phyloP scores from a whole-genome alignment of 2,888 invertebrate species.

The Lasioglossum morio region DNA sequence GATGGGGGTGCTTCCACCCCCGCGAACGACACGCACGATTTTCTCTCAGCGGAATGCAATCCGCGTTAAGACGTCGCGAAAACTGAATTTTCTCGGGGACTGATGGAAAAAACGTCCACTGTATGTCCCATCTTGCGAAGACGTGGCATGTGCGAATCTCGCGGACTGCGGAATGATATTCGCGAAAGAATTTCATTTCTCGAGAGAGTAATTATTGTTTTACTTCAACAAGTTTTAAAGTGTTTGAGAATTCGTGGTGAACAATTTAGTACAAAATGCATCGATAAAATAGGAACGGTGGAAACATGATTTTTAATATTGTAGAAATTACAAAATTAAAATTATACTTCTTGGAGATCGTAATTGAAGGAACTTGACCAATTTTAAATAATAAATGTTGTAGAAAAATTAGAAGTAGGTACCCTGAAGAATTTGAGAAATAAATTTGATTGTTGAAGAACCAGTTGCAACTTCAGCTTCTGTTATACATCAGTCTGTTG shows the following conservation, averaged over 20 bases:
- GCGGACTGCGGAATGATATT: neutral
- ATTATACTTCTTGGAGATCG: too few species aligned
- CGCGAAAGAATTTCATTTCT: too few species aligned
- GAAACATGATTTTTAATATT: too few species aligned
- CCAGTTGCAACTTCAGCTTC: too few species aligned
- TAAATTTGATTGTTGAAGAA: too few species aligned
- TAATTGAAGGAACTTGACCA: too few species aligned
- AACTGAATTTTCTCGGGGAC: neutral
- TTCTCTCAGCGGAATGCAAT: neutral
- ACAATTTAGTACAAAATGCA: too few species aligned
- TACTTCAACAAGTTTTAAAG: neutral
- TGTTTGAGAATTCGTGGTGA: neutral
- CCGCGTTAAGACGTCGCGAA: neutral
- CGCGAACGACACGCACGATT: neutral
- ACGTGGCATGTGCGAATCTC: neutral
- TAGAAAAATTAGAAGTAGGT: too few species aligned
- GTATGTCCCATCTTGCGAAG: neutral
- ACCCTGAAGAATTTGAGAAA: too few species aligned
- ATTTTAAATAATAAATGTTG: too few species aligned
- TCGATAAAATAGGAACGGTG: too few species aligned
- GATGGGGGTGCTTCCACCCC: neutral
- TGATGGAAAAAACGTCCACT: neutral
- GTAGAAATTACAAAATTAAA: too few species aligned
- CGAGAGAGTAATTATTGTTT: neutral
- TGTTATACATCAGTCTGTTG: neutral